phyloP scores from a whole-genome alignment of 2,113 vertebrate species.

The Tichodroma muraria region DNA sequence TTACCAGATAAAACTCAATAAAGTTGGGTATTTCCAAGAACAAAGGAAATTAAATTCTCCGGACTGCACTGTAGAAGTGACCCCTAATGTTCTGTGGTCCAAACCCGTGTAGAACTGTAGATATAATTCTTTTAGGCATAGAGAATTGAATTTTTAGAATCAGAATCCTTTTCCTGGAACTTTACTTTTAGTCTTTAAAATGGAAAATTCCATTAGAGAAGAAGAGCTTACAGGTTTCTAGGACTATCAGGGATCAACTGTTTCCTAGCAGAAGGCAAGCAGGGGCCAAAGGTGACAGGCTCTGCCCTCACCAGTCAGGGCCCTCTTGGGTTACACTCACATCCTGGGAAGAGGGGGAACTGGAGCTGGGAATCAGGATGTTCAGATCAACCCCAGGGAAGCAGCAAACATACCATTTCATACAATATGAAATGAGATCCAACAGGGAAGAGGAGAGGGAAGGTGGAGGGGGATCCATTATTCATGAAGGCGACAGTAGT shows the following conservation, averaged over 20 bases:
- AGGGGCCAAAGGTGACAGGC: neutral
- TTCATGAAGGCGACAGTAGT: slow-evolving; percentile 34
- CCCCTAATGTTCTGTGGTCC: neutral
- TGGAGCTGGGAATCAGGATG: neutral
- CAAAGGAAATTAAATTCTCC: neutral
- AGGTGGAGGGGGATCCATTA: slow-evolving; percentile 26
- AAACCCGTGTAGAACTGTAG: neutral
- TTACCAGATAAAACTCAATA: neutral
- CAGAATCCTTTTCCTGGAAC: neutral
- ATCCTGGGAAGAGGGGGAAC: neutral
- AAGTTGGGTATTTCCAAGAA: neutral
- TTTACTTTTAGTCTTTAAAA: neutral
- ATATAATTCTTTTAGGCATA: neutral
- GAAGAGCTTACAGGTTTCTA: neutral
- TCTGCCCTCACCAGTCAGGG: neutral
- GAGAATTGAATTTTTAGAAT: neutral
- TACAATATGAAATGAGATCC: slow-evolving; percentile 21
- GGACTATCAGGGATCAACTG: neutral
- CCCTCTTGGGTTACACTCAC: neutral
- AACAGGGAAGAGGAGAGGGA: neutral
- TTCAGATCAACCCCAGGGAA: neutral
- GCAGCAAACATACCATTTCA: neutral
- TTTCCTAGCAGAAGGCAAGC: neutral
- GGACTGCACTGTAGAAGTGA: neutral
- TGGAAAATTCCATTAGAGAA: neutral